phyloP scores from a whole-genome alignment of 2,797 vertebrate genomes.

The Coregonus suidteri region DNA sequence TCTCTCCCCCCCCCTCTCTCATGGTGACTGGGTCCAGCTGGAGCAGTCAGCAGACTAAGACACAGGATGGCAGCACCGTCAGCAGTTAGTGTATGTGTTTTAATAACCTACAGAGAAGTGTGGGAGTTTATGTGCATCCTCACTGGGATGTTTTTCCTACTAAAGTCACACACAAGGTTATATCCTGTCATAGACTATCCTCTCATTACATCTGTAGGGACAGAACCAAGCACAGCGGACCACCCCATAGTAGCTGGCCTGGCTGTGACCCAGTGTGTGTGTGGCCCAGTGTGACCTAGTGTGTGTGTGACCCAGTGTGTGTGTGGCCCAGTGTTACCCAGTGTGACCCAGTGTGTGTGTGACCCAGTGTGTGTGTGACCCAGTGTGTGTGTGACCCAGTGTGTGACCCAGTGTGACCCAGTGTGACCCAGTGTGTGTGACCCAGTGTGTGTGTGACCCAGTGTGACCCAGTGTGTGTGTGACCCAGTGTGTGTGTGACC shows the following conservation, averaged over 20 bases:
- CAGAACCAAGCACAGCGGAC: conserved; percentile 31
- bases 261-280: neutral
- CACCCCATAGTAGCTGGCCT: neutral
- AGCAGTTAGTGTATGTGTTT: conserved; percentile 13
- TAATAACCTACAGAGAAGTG: conserved; percentile 16
- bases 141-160: conserved; percentile 14
- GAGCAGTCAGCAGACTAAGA: neutral
- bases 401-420: too few species aligned
- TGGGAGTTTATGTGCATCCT: conserved; percentile 48
- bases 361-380: neutral
- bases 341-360: neutral
- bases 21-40: conserved; percentile 3
- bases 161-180: conserved; percentile 6
- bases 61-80: neutral
- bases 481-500: too few species aligned
- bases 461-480: too few species aligned
- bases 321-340: too few species aligned
- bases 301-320: too few species aligned
- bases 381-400: too few species aligned
- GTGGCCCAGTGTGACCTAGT: too few species aligned
- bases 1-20: neutral
- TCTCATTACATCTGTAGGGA: conserved; percentile 3
- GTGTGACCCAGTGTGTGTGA: neutral
- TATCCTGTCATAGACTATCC: conserved; percentile 6
- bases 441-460: neutral